Conservation (phyloP, 1,140 invertebrate species). For the Bombus breviceps region DNA sequence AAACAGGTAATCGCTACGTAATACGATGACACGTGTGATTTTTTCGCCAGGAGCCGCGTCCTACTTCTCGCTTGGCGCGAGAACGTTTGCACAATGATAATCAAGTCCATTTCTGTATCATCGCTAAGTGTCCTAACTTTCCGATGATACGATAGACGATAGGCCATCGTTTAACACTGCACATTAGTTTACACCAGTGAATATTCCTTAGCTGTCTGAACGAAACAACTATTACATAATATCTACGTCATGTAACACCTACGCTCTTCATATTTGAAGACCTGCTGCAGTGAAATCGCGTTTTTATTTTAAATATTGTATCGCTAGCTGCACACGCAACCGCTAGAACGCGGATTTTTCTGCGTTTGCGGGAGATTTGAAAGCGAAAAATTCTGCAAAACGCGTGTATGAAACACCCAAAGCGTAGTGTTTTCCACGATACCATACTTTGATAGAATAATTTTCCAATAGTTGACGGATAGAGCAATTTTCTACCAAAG, state of each 20-base stretch:
- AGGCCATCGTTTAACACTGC: background rate
- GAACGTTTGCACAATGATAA: conserved; percentile 25
- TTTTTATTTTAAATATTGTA: background rate
- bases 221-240: background rate
- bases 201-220: no score
- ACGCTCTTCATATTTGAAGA: background rate
- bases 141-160: background rate
- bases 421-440: no score
- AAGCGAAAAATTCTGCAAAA: no score
- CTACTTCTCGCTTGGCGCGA: conserved; percentile 10
- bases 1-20: conserved; percentile 45
- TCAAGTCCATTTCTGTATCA: background rate
- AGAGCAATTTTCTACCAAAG: no score
- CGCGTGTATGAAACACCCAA: no score
- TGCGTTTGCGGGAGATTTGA: no score
- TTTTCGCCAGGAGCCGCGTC: conserved; percentile 21
- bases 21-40: conserved; percentile 40
- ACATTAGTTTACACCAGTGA: background rate
- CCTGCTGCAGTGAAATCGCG: background rate
- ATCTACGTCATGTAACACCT: background rate
- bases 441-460: no score
- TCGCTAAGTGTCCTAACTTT: background rate
- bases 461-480: no score
- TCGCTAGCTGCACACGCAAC: no score
- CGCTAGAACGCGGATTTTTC: no score